These are phyloP conservation scores for Stenolophus ochropezus DNA, from an alignment of 2,888 invertebrate species.

Conservation along the genomic window DNA sequence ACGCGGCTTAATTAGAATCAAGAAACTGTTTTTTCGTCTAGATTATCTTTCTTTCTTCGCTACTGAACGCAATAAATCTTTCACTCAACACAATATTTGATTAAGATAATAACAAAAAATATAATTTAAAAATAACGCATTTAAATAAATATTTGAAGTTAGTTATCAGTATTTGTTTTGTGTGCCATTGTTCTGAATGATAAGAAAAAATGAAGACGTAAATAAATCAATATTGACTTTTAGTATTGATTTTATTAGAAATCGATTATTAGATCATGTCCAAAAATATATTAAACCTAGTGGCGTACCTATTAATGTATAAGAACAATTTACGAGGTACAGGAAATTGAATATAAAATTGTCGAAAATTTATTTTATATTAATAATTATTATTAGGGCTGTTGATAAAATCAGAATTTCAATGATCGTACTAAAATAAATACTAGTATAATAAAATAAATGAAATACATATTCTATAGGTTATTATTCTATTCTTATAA, in stretches of 20 bases:
- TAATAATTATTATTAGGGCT: too few species aligned
- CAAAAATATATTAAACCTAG: not conserved
- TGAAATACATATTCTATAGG: too few species aligned
- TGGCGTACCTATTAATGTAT: too few species aligned
- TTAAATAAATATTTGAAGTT: not conserved
- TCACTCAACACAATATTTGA: not conserved
- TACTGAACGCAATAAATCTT: not conserved
- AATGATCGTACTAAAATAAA: too few species aligned
- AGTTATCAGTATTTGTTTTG: not conserved
- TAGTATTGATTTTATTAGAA: not conserved
- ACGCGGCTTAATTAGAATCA: slow-evolving; percentile 15
- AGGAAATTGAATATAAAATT: too few species aligned
- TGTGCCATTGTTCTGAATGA: not conserved
- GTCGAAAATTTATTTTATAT: too few species aligned
- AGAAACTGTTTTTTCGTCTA: slow-evolving; percentile 16
- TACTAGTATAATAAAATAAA: too few species aligned
- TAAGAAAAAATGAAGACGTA: not conserved
- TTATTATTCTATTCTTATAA: too few species aligned
- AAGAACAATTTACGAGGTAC: too few species aligned
- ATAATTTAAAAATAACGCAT: not conserved
- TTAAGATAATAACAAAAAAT: not conserved
- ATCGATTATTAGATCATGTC: not conserved
- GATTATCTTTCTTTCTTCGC: slow-evolving; percentile 6
- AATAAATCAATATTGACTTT: not conserved
- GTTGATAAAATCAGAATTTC: too few species aligned